phyloP scores from a whole-genome alignment of 2,797 vertebrate species.

The Dipus sagitta region DNA sequence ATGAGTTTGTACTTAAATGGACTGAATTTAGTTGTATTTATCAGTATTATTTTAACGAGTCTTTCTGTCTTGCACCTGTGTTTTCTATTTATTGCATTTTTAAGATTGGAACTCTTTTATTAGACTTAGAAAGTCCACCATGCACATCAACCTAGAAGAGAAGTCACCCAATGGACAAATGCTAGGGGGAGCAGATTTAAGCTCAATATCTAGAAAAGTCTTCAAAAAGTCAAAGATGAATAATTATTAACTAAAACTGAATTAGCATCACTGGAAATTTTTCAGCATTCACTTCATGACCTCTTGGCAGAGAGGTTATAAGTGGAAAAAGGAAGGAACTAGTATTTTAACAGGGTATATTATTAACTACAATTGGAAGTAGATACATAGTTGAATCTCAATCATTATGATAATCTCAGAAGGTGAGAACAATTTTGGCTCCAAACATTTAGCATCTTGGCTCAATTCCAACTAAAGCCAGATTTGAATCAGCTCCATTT shows the following conservation, averaged over 20 bases:
- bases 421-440: constrained; percentile 36
- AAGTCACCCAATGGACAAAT: background rate
- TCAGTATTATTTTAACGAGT: background rate
- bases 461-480: constrained; percentile 16
- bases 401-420: background rate
- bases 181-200: background rate
- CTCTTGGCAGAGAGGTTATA: background rate
- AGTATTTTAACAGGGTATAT: constrained; percentile 16
- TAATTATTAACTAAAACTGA: background rate
- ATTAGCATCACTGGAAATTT: background rate
- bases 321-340: constrained; percentile 21
- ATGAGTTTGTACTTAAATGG: background rate
- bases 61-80: constrained; percentile 13
- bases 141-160: background rate
- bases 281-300: background rate
- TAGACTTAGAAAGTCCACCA: constrained; percentile 1
- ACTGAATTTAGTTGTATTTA: constrained; percentile 8
- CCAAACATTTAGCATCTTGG: constrained; percentile 5
- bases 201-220: constrained; percentile 5
- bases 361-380: background rate
- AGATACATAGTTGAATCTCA: constrained; percentile 13
- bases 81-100: constrained; percentile 20
- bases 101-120: constrained; percentile 16
- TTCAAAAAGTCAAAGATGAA: constrained; percentile 25
- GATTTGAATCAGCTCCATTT: background rate